A percentile compares a stretch with the other conserved stretches of the same genome.
These are phyloP conservation scores for Dermatemys mawii DNA, from an alignment of 2,113 vertebrate genomes.

Conservation along the genomic window DNA sequence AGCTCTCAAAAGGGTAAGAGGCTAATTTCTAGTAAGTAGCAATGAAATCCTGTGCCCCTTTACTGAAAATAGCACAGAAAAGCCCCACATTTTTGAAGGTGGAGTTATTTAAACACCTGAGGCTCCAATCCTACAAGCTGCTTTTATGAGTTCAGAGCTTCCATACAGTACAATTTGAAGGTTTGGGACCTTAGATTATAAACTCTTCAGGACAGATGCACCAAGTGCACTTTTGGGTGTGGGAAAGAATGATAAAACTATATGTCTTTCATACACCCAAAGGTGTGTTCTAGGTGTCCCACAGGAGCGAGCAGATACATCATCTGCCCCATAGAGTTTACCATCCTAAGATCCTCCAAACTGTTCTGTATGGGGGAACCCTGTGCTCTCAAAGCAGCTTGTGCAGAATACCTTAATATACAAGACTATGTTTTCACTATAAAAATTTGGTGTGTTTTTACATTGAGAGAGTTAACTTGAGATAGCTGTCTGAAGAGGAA, in stretches of 20 bases:
- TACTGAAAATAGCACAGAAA: neutral
- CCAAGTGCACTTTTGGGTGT: neutral
- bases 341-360: neutral
- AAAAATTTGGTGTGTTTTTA: neutral
- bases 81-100: neutral
- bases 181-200: neutral
- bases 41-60: slow-evolving; percentile 22
- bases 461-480: neutral
- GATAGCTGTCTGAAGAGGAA: neutral
- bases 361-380: neutral
- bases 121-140: neutral
- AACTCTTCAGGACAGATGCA: rapidly evolving
- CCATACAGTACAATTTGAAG: rapidly evolving
- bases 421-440: neutral
- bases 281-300: neutral
- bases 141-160: rapidly evolving
- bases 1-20: neutral
- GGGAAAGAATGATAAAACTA: neutral
- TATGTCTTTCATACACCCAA: neutral
- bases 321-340: neutral
- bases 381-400: neutral
- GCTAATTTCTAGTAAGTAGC: neutral
- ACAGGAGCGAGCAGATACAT: neutral
- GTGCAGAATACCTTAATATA: neutral
- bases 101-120: neutral